phyloP scores from a whole-genome alignment of 2,797 vertebrate genomes.

The Lacerta bilineata region DNA sequence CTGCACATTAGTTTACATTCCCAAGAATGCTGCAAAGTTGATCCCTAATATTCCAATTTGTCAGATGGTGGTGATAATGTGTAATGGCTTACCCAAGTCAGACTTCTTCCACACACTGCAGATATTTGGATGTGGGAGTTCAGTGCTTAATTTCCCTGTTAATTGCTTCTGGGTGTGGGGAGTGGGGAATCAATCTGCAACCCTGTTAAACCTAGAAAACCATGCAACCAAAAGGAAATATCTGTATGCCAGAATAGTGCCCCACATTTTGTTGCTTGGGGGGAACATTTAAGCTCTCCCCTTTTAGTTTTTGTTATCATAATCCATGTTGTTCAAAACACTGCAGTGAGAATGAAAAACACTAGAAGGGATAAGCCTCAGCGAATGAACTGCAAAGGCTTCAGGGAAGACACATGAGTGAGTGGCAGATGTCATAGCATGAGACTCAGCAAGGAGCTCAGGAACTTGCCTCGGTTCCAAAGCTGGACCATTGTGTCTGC shows the following conservation, averaged over 20 bases:
- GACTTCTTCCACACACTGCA: not conserved
- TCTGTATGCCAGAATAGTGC: too few species aligned
- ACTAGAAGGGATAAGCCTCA: not conserved
- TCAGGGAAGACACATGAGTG: not conserved
- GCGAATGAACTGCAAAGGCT: not conserved
- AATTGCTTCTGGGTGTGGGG: too few species aligned
- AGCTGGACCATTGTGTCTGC: not conserved
- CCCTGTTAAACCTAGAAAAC: too few species aligned
- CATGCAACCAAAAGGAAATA: too few species aligned
- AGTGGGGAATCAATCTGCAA: too few species aligned
- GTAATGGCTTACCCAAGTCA: not conserved
- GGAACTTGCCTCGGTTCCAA: not conserved
- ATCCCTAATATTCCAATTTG: not conserved
- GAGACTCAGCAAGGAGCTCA: conserved; percentile 1
- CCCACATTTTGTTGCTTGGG: not conserved
- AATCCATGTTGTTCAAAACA: not conserved
- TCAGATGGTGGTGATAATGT: not conserved
- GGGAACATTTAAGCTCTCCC: too few species aligned
- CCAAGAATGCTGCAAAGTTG: not conserved
- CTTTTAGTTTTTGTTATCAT: not conserved
- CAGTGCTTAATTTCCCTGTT: too few species aligned
- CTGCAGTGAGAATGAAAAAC: not conserved
- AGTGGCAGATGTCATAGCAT: not conserved
- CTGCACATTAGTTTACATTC: not conserved
- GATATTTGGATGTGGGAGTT: not conserved